Base-by-base conservation (phyloP, 2,888 invertebrate genomes). In the Drosophila neotestacea region DNA sequence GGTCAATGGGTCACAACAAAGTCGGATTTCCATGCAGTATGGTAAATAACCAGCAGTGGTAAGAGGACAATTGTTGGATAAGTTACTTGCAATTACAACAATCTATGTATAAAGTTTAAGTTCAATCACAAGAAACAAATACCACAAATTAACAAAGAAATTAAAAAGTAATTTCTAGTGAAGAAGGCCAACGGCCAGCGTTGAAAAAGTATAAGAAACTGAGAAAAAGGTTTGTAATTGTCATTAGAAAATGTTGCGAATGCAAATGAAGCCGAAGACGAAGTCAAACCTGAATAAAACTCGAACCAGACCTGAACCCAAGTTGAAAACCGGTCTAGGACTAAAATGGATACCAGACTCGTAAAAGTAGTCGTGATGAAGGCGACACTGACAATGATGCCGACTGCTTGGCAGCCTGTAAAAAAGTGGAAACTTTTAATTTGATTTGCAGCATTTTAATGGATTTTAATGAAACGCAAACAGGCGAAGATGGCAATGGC, bases 401-500 rank as follows among this genome's bases (percentile, higher is more conserved):
- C 68, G 73, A 64, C 71, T 74, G 65, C 73, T 59, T 71, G 70
- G 52, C 61, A 66, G 58, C 38, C 46, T 47, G 58, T 38, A 75
- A 76, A 78, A 73, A 79, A 90, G 80, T 81, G 63, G 72, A 88
- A 89, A 89, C 80, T 89, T 89, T 89, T 89, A 89, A 89, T 89
- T 89, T 89, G 88, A 90, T 89, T 89, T 89, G 88, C 90, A 85
- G 90, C 84, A 86, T 88, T 88, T 88, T 84, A 90, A 85, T 90
- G 81, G 86, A 89, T 89, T 88, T 86, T 84, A 90, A 85, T 89
- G 84, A 88, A 89, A 87, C 76, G 85, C 88, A 90, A 89, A 90
- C 88, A 90, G 84, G 73, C 86, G 66, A 77, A 73, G 80, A 75
- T 55, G 68, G 69, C 59, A 46, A 44, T 47, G 47, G 54, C 52